Base-by-base conservation (phyloP, 2,888 invertebrate species). In the Chromoteleia sp. region DNA sequence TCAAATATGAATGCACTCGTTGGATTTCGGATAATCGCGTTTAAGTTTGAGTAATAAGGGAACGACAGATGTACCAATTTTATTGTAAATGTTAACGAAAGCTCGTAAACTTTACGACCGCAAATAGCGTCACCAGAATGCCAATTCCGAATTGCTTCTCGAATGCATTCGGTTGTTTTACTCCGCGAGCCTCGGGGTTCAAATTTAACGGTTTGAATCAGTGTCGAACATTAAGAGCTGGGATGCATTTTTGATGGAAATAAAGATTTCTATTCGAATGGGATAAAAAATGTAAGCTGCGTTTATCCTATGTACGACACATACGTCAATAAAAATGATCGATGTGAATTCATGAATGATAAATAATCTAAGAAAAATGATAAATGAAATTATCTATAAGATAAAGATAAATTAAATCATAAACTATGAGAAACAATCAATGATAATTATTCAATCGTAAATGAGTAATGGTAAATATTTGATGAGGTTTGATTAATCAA, bases 41-140 rank as follows among this genome's bases (percentile, higher is more conserved):
- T 59, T 15, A 15, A 45, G 43, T 61, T 61, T 33, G 1, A 19
- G 10, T 52, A 52, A 48, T 50, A 65, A 61, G 36, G n/a, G n/a
- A 25, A 65, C 21, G 65, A 67, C 65, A 52, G 52, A 29, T 41
- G 50, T 65, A 67, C 39, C 65, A 14, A 52, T 67, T 67, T 67
- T 41, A 67, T 52, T 41, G 52, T 67, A 39, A 67, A 67, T 41
- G 65, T 25, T 52, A 52, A 67, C 52, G 36, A 67, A 39, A 39
- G 52, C 21, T 52, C 52, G 52, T 67, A 52, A 67, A 67, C 8
- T 67, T 67, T 67, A 67, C 45, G 52, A 41, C 48, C 29, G 19
- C 15, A 39, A 29, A 50, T 52, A 45, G 15, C 33, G 29, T 10
- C 52, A 39, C n/a, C n/a, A 7, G 50, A 67, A 67, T 67, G n/a